Evolutionary conservation across 2,888 invertebrate genomes (phyloP).

Genomic region (Caenorhabditis sp.): DNA sequence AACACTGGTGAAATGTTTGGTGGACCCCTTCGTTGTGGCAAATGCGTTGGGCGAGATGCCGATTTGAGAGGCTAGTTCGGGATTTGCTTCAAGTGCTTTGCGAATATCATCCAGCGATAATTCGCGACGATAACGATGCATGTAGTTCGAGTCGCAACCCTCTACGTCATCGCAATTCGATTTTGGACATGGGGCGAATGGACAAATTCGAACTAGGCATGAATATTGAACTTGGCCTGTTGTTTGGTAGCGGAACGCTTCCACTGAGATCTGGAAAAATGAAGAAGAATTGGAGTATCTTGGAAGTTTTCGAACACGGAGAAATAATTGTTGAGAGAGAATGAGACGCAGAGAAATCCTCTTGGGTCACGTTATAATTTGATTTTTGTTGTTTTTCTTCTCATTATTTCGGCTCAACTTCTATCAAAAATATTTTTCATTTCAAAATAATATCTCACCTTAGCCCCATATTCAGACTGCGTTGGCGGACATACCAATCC

Average conservation of each 20-base stretch:
- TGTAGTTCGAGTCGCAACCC: constrained; percentile 58
- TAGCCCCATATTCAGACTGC: constrained; percentile 67
- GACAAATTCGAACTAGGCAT: constrained; percentile 69
- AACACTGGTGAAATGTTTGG: background rate
- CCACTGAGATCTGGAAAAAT: constrained; percentile 59
- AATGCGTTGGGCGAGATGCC: constrained; percentile 35
- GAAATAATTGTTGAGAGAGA: too few species aligned
- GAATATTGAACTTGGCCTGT: constrained; percentile 70
- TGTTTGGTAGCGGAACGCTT: constrained; percentile 71
- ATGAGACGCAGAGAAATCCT: too few species aligned
- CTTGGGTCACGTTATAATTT: too few species aligned
- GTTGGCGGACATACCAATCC: constrained; percentile 70
- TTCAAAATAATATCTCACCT: constrained; percentile 9
- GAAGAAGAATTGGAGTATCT: too few species aligned
- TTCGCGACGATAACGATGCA: constrained; percentile 39
- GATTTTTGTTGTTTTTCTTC: too few species aligned
- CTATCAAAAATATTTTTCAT: too few species aligned
- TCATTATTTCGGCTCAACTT: too few species aligned
- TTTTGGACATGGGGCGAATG: constrained; percentile 60
- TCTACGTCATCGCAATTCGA: constrained; percentile 64
- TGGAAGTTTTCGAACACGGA: constrained; percentile 12
- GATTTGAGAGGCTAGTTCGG: constrained; percentile 61
- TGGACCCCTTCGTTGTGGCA: background rate
- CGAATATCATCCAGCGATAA: constrained; percentile 49
- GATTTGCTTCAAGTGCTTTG: constrained; percentile 62